Evolutionary conservation across 2,888 invertebrate genomes (phyloP), one percentile per base, ranked within the genome.

Genomic region (Ophion ellenae): DNA sequence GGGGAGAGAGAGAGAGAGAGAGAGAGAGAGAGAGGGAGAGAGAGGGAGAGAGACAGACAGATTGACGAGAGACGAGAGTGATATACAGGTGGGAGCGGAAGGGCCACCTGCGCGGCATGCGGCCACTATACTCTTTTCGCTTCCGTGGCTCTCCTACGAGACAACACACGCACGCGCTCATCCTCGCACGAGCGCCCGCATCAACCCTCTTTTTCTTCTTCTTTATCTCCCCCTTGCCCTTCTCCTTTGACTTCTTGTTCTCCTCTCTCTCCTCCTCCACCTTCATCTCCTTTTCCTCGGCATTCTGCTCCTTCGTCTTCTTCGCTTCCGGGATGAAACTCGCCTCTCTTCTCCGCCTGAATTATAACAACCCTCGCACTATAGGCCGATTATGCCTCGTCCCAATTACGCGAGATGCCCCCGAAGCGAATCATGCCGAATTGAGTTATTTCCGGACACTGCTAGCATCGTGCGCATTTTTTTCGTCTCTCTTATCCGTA

Each of bases 41-140:
- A 77, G 53, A 36, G 24, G 36, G n/a, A 64, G 20, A 47, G 66
- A 64, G 73, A 47, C 36, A 45, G 74, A 36, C 40, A 64, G 71
- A 80, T 32, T 71, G 71, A 66, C 79, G 82, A 69, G 75, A 82
- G 71, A 80, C 59, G 71, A 73, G 73, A 82, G 82, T 77, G 76
- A 83, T 80, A 87, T 89, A 90, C 90, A 90, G 90, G 90, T 90
- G 90, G 90, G 87, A 88, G 86, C 87, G 90, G 89, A 90, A 90
- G 88, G 90, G 90, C 90, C 90, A 91, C 89, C 90, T 91, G 90
- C 90, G 84, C 89, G 87, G 84, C 88, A 86, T 87, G 87, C 87
- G 85, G 85, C 83, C 76, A 83, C 79, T 84, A 73, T 76, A 85
- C 69, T 83, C 64, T 79, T 79, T 79, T 40, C 83, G 79, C 83